These are phyloP conservation scores for Phortica variegata DNA, from an alignment of 1,140 invertebrate species.

Conservation along the genomic window DNA sequence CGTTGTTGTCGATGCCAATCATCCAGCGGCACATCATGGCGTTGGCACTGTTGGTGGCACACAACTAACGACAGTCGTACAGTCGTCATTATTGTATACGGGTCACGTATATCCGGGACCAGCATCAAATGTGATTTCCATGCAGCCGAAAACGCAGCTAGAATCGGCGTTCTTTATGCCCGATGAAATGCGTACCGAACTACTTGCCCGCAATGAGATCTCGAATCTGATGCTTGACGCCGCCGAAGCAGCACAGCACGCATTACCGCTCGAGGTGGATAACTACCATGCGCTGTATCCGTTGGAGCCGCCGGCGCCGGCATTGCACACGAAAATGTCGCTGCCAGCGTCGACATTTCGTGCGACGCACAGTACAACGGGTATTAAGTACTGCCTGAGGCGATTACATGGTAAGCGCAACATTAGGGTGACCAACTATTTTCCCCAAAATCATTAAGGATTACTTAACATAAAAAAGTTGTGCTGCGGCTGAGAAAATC, in stretches of 20 bases:
- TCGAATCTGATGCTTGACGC: slow-evolving; percentile 67
- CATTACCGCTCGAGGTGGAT: slow-evolving; percentile 83
- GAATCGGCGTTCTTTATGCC: slow-evolving; percentile 72
- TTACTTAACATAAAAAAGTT: not conserved
- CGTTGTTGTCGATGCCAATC: slow-evolving; percentile 37
- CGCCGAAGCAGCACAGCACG: slow-evolving; percentile 60
- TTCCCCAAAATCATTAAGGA: not conserved
- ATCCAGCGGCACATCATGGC: slow-evolving; percentile 35
- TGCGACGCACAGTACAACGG: slow-evolving; percentile 85
- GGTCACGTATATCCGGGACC: slow-evolving; percentile 56
- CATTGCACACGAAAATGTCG: slow-evolving; percentile 67
- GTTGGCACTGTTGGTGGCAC: slow-evolving; percentile 28
- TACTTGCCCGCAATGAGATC: slow-evolving; percentile 73
- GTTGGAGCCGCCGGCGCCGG: slow-evolving; percentile 73
- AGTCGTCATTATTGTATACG: slow-evolving; percentile 37
- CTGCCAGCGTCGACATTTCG: slow-evolving; percentile 86
- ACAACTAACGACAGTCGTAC: slow-evolving; percentile 27
- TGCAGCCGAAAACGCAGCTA: slow-evolving; percentile 59
- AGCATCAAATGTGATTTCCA: slow-evolving; percentile 57
- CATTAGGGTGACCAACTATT: too few relatives aligned
- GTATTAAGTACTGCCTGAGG: slow-evolving; percentile 80
- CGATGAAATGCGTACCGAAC: slow-evolving; percentile 74
- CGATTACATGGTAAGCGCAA: slow-evolving; percentile 75
- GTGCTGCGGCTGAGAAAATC: too few relatives aligned
- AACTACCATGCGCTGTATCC: slow-evolving; percentile 88